Evolutionary conservation across 2,113 vertebrate genomes (phyloP), one percentile per base, ranked within the genome.

Genomic region (Actenoides lindsayi): DNA sequence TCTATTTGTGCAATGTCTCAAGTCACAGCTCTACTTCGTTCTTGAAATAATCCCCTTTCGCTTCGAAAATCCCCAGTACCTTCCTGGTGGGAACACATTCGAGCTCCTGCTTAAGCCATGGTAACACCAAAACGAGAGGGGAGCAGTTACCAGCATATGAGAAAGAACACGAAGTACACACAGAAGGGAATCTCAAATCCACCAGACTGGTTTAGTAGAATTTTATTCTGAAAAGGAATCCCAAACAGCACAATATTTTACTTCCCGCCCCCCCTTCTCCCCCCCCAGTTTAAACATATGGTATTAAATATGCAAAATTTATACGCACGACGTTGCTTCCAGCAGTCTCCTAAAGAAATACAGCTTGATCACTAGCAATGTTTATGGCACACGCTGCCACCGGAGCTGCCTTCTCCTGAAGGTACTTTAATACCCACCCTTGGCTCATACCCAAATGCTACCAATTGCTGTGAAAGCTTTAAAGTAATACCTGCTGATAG

Each of bases 41-140:
- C 87, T 83, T 92, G 67, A 92, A 95, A 96, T 90, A 91, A 94
- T 46, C 77, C 94, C 93, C 92, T 95, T 95, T 94, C 77, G 85
- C 90, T 84, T 71, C 37, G 33, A 69, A 50, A 56, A 10, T 37
- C 71, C 39, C 79, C 73, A 27, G 67, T 16, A 81, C 57, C 82
- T 25, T 83, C 33, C 7, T 0, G 28, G 94, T 89, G 94, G 86
- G 90, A 90, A 95, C 83, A 93, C 83, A 21, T 75, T 80, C 89
- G 87, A 8, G 77, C 50, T 81, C 91, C 87, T 82, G 70, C 89
- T 27, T 27, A 63, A 95, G 94, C 90, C 86, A 80, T 2, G 81
- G 93, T 21, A 59, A 91, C 63, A 79, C 37, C 83, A 8, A n/a
- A 76, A 69, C 5, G 8, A 41, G 44, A 42, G 56, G 54, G 56